Evolutionary conservation across 2,113 vertebrate genomes (phyloP).

Genomic region (Herpailurus yagouaroundi): DNA sequence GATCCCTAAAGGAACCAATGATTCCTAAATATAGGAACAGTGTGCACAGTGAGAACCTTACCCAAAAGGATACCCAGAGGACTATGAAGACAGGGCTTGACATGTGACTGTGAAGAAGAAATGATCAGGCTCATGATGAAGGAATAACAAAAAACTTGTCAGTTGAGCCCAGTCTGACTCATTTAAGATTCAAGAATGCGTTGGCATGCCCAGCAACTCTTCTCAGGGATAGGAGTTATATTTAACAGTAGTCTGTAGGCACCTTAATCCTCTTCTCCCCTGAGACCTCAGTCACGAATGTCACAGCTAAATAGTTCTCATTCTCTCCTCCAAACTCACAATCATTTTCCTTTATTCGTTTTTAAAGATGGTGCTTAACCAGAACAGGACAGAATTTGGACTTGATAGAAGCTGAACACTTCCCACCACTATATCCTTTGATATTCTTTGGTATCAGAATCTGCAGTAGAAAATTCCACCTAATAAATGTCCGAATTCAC

Average conservation of each 20-base stretch:
- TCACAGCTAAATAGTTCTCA: background rate
- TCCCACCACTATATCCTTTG: background rate
- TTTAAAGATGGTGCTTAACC: background rate
- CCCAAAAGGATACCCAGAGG: background rate
- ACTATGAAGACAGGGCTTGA: background rate
- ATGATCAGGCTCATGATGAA: background rate
- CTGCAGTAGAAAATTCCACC: background rate
- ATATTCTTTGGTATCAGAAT: background rate
- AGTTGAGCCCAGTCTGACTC: background rate
- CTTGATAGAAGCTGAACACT: background rate
- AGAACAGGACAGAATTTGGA: background rate
- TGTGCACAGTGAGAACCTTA: background rate
- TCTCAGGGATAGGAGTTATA: background rate
- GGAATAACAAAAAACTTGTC: background rate
- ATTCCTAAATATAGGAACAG: background rate
- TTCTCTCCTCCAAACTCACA: conserved; percentile 7
- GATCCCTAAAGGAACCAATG: background rate
- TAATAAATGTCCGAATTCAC: background rate
- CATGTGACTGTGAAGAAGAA: background rate
- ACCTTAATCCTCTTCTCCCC: background rate
- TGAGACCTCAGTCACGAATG: background rate
- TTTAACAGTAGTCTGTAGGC: background rate
- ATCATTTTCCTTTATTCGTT: background rate
- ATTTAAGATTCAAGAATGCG: background rate
- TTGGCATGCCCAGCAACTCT: background rate